Evolutionary conservation across 2,113 vertebrate species (phyloP), one percentile per base, ranked within the genome.

Genomic region (Calcarius ornatus): DNA sequence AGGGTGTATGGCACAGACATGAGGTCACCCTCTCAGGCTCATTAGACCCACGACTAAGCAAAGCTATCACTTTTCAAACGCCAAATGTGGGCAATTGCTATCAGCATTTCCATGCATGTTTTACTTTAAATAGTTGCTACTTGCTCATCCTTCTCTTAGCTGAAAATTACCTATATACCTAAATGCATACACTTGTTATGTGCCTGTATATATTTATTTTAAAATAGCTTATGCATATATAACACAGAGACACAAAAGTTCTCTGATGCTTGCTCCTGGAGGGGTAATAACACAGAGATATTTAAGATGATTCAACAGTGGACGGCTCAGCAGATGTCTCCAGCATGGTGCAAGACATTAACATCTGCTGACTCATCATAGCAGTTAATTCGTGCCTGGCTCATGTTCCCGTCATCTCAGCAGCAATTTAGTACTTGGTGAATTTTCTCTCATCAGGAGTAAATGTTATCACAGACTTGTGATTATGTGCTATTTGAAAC

Each of bases 401-500:
- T 96, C 83, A 40, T 60, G 40, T 88, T 95, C 90, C 95, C 85
- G 50, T 96, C 95, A 96, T 93, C 93, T 97, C 93, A 93, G 94
- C 94, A 96, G 96, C 92, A 95, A 82, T 92, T 96, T 95, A 97
- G 93, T 94, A 88, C 81, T 88, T 89, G 84, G 89, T 96, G 93
- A 97, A 96, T 81, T 95, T 96, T 96, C 81, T 95, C 96, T 97
- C 94, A 92, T 96, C 94, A 86, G 92, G 88, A 97, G 88, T 93
- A 96, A 93, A 90, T 95, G 88, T 91, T 94, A 95, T 96, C 94
- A 94, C 90, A 85, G 95, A 78, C 95, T 96, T 83, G 96, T 88
- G 96, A 95, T 96, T 96, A 96, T 70, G 87, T 88, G 85, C 88
- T 96, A 89, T 93, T 96, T 96, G 96, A 97, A 97, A 96, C 82